Evolutionary conservation across 1,140 invertebrate genomes (phyloP), one percentile per base, ranked within the genome.

Genomic region (Scaptomyza hsui): DNA sequence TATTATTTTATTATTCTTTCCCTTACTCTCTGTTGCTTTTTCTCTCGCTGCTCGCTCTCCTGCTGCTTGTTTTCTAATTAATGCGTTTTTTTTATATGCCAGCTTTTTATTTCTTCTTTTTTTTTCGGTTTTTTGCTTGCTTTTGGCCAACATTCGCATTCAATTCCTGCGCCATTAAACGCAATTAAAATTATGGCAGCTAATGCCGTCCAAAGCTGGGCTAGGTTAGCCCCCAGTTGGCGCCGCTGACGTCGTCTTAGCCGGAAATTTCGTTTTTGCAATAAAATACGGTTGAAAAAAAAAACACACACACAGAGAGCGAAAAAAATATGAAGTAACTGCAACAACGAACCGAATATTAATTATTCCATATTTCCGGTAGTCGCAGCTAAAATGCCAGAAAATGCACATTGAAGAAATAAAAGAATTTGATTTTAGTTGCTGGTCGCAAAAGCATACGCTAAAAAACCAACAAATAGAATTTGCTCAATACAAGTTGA

Each of bases 131-230:
- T 41, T 4, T 41, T 12, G n/a, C 15, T 39, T 39, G 35, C 68
- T 16, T 35, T 55, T 24, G 24, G n/a, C 53, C 71, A 26, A 35
- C 71, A 74, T 74, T 79, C 70, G 57, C 56, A 68, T 72, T 76
- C 63, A 68, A 73, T 73, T 76, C 70, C 60, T 78, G 57, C 71
- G 78, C 75, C 79, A 82, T 82, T 82, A 78, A 82, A 82, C 56
- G 70, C 79, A 76, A 83, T 82, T 82, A 83, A 83, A 82, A 83
- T 82, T 83, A 82, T 82, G 74, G 56, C 78, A 70, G 78, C 78
- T 80, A 76, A 81, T 81, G 78, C 67, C 60, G 45, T 47, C 72
- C 49, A 55, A 49, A 44, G 60, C 76, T 9, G 16, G 16, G 19
- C 19, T 45, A 7, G 16, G 5, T 13, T 42, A 19, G 10, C 32